Evolutionary conservation across 2,888 invertebrate species (phyloP), one percentile per base, ranked within the genome.

Genomic region (Amiota communis): DNA sequence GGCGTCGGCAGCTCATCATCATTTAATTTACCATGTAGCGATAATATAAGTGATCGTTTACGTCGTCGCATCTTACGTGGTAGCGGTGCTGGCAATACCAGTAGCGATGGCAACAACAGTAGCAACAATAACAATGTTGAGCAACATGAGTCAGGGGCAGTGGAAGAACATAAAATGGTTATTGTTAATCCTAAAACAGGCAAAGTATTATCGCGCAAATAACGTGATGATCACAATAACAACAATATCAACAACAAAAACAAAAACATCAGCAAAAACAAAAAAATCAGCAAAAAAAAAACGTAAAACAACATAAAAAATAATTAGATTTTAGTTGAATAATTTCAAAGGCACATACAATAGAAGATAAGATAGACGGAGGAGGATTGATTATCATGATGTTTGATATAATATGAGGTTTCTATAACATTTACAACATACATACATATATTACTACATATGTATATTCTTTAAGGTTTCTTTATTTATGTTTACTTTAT

Each of bases 181-280:
- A 86, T 88, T 87, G 88, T 88, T 75, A 88, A 88, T 85, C 87
- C 89, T 84, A 89, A 89, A 86, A 89, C 88, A 80, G 88, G 88
- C 88, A 89, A 88, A 86, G 88, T 88, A 81, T 86, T 88, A 78
- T 87, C 84, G 82, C 86, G 88, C 77, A 89, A 88, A 82, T 88
- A 89, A 82, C 57, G 3, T 48, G 20, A 36, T 36, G 4, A 36
- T 6, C 2, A 36, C 36, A 51, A 23, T n/a, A 59, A 74, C 72
- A 64, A 23, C 23, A 74, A 74, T 3, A n/a, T 17, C 2, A 59
- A 15, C 13, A 12, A 17, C 23, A 72, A 70, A 11, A 70, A 72
- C 57, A 46, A 15, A 59, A 2, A 59, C 59, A 59, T 11, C 67
- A n/a, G 23, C 23, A 23, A 23, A 23, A 3, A 23, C 23, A 23